phyloP scores from a whole-genome alignment of 2,888 invertebrate species.

The Pantelozetes paolii region DNA sequence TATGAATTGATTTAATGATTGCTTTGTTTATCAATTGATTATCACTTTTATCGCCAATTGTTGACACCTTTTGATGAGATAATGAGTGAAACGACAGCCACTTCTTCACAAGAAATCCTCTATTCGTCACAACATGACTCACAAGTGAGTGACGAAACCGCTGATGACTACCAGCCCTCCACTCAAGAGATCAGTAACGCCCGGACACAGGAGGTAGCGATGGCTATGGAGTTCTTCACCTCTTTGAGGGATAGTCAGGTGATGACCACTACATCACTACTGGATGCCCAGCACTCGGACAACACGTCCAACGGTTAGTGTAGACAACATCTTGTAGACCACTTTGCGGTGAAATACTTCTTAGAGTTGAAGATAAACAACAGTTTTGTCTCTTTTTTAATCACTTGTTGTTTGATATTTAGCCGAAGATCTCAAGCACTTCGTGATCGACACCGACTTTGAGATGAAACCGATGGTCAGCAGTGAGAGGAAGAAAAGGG shows the following conservation, averaged over 20 bases:
- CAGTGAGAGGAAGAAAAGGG: slow-evolving; percentile 12
- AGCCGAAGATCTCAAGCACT: no score
- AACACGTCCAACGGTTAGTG: no score
- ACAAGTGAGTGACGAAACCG: background rate
- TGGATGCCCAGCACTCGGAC: no score
- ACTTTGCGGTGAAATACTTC: no score
- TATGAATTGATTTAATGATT: background rate
- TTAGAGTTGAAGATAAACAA: no score
- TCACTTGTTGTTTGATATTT: no score
- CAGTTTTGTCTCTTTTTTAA: no score
- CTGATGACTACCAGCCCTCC: background rate
- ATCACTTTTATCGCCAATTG: background rate
- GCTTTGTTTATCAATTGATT: background rate
- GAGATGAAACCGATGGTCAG: background rate
- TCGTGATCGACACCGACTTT: no score
- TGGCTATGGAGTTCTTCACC: background rate
- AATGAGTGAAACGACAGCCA: background rate
- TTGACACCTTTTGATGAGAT: no score
- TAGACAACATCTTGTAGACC: no score
- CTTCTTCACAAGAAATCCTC: background rate
- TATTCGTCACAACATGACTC: background rate
- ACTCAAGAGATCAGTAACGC: background rate
- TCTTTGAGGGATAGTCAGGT: background rate
- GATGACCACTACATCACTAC: no score
- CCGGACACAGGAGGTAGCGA: background rate